Base-by-base conservation (phyloP, 2,888 invertebrate genomes). In the Cheilosia variabilis region DNA sequence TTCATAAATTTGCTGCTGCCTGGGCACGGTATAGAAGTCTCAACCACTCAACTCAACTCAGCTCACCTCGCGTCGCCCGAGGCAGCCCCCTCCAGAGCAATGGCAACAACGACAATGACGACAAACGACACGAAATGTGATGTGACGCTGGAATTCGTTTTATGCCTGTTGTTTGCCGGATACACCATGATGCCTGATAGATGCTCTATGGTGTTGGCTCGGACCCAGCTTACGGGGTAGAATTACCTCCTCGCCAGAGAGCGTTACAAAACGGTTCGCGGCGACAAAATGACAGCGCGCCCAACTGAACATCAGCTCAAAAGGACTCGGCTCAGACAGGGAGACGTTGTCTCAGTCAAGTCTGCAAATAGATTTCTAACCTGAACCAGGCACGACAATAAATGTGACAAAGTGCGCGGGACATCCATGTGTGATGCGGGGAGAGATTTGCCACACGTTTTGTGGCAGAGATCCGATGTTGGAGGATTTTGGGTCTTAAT, bases 401-500 rank as follows among this genome's bases (percentile, higher is more conserved):
- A 45, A 69, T 62, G 71, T 71, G 60, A 43, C 55, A 69, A 69
- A 69, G 50, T 57, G 13, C 43, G 57, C 43, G 57, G 17, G 31
- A 31, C 57, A 41, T 22, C 43, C 58, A 13, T 34, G 19, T 57
- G 65, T 43, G 60, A 43, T 43, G 15, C 52, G 52, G 27, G 24
- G 24, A 27, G 24, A 65, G 73, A 63, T 57, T 41, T 65, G 17
- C 75, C 63, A 57, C 63, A 57, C 57, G 45, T 57, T 65, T 57
- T 55, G 19, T 41, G 47, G 41, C 50, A 34, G 43, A 41, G 41
- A 62, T 47, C 41, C 15, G 37, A 4, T 13, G 37, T 52, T 76
- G 63, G 62, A 31, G 50, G 55, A 81, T 81, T 81, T 81, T 58
- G 69, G 76, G 76, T 71, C 69, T 76, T 65, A 69, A 76, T 81